A percentile compares a stretch with the other conserved stretches of the same genome.
Evolutionary conservation across 64 coral and sea anemone genomes (phyloP).

Genomic region (Stylophora pistillata): DNA sequence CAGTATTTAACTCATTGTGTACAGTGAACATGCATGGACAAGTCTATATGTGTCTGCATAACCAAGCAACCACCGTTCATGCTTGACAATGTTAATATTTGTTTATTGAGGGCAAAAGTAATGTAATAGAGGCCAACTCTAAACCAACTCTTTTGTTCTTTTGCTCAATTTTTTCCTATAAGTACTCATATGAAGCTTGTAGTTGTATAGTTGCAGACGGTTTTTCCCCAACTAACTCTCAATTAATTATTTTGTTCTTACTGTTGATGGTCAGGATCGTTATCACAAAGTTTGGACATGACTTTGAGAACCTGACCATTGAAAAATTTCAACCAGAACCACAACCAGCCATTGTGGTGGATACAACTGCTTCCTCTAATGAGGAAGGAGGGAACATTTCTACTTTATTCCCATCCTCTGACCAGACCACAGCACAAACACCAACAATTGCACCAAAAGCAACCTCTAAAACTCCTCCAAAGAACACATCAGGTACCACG

Average conservation of each 20-base stretch:
- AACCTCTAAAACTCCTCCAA: not conserved
- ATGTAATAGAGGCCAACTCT: no score
- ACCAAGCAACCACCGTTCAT: no score
- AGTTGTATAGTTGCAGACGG: no score
- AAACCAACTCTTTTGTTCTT: no score
- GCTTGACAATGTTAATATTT: no score
- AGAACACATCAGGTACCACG: not conserved
- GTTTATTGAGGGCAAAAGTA: no score
- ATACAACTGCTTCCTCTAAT: not conserved
- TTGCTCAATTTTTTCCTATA: no score
- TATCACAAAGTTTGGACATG: conserved; percentile 1
- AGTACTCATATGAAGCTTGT: no score
- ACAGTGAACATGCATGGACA: no score
- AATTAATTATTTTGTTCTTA: not conserved
- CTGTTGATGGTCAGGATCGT: not conserved
- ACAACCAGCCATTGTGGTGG: not conserved
- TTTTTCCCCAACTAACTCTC: not conserved
- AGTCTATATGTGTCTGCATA: no score
- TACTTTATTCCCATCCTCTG: not conserved
- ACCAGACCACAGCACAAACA: not conserved
- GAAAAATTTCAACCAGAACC: not conserved
- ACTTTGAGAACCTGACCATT: conserved; percentile 16
- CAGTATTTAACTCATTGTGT: no score
- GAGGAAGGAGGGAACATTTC: not conserved
- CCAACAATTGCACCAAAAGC: not conserved